Conservation (phyloP, 2,888 invertebrate genomes). For the Rhagium mordax region DNA sequence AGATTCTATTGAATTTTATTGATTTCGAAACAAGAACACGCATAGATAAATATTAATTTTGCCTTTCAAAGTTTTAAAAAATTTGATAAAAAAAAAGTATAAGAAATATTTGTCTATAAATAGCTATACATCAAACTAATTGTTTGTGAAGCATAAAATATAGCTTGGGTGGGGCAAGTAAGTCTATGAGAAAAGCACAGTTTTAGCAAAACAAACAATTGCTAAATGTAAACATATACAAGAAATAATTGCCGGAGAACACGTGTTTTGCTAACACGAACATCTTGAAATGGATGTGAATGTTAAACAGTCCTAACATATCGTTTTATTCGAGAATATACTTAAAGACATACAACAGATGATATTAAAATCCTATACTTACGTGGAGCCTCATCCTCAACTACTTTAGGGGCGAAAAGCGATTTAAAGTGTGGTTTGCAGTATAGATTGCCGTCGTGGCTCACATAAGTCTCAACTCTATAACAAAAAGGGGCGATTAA, state of each 20-base stretch:
- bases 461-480: conserved; percentile 94
- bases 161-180: no score
- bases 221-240: not conserved
- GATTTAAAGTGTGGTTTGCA: conserved; percentile 96
- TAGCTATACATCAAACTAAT: no score
- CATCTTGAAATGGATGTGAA: not conserved
- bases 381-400: conserved; percentile 81
- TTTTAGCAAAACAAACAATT: not conserved
- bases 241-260: not conserved
- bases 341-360: not conserved
- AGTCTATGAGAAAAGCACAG: not conserved
- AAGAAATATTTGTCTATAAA: no score
- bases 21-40: no score
- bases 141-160: no score
- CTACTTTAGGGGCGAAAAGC: conserved; percentile 92
- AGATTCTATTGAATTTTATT: no score
- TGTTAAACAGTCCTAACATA: not conserved
- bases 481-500: conserved; percentile 55
- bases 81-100: no score
- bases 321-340: not conserved
- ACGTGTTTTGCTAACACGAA: not conserved
- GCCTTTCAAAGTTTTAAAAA: no score
- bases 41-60: no score
- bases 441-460: conserved; percentile 91
- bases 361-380: conserved; percentile 68